A percentile compares a stretch with the other conserved stretches of the same genome.
phyloP scores from a whole-genome alignment of 2,113 vertebrate genomes.

The Burhinus oedicnemus region DNA sequence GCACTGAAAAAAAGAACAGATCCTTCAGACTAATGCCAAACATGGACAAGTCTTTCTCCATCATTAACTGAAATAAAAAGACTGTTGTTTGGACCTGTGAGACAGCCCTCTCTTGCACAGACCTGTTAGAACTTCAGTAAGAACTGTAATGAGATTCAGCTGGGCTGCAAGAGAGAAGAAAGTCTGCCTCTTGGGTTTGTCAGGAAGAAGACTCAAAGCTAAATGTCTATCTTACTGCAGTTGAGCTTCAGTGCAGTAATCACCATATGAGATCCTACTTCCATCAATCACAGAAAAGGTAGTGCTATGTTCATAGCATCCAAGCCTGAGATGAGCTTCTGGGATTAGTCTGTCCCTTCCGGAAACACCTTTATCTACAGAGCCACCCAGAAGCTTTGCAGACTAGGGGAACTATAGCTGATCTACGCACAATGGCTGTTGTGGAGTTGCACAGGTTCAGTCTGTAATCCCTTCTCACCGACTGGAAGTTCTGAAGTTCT shows the following conservation, averaged over 20 bases:
- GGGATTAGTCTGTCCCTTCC: not conserved
- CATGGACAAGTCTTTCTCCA: not conserved
- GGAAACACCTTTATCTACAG: not conserved
- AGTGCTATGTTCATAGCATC: not conserved
- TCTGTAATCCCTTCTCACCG: constrained; percentile 75
- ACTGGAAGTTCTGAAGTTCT: constrained; percentile 94
- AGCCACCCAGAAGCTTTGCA: not conserved
- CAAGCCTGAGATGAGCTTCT: not conserved
- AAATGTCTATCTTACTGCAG: not conserved
- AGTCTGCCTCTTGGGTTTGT: not conserved
- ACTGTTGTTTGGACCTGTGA: not conserved
- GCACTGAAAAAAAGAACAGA: not conserved
- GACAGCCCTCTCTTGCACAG: not conserved
- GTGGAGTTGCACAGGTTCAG: constrained; percentile 27
- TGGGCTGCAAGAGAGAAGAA: not conserved
- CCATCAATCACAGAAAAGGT: too few relatives aligned
- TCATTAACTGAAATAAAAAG: not conserved
- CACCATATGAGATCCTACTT: not conserved
- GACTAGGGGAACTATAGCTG: not conserved
- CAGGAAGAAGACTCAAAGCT: not conserved
- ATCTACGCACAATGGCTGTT: not conserved
- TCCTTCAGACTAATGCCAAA: not conserved
- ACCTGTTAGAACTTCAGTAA: not conserved
- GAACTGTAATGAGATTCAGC: not conserved
- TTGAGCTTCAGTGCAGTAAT: not conserved